phyloP scores from a whole-genome alignment of 2,113 vertebrate species.

The Sardina pilchardus region DNA sequence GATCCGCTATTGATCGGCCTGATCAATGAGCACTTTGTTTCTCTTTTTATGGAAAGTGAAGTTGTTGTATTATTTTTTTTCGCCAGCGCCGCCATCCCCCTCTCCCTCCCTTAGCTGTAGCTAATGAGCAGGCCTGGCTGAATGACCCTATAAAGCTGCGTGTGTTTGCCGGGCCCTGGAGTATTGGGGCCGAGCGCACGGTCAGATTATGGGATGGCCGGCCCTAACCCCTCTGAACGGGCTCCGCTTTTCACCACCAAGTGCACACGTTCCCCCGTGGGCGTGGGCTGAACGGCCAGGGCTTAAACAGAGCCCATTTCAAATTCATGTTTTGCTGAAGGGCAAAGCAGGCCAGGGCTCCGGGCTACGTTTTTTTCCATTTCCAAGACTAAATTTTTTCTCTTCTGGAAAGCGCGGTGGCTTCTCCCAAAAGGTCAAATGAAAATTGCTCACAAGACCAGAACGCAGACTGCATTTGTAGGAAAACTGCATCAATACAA shows the following conservation, averaged over 20 bases:
- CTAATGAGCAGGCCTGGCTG: conserved; percentile 62
- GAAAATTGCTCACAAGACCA: conserved; percentile 3
- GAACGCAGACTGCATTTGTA: not conserved
- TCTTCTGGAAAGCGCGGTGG: conserved; percentile 27
- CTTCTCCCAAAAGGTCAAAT: conserved; percentile 27
- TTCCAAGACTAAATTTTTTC: conserved; percentile 21
- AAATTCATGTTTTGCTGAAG: conserved; percentile 48
- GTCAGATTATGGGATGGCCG: conserved; percentile 46
- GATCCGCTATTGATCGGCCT: conserved; percentile 72
- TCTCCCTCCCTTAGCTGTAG: conserved; percentile 46
- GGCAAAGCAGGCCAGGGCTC: conserved; percentile 39
- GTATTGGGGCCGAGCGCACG: conserved; percentile 46
- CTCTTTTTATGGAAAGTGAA: conserved; percentile 68
- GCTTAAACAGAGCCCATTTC: conserved; percentile 41
- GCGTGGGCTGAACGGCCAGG: conserved; percentile 52
- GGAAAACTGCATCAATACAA: not conserved
- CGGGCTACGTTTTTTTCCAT: conserved; percentile 31
- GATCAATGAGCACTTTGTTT: conserved; percentile 79
- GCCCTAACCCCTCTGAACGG: conserved; percentile 33
- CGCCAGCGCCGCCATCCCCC: not conserved
- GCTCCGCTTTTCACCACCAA: conserved; percentile 56
- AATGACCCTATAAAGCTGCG: conserved; percentile 54
- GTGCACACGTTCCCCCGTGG: conserved; percentile 52
- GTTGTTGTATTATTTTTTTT: conserved; percentile 51
- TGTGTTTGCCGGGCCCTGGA: conserved; percentile 44